phyloP scores from a whole-genome alignment of 1,140 invertebrate species.

The Littorina saxatilis region DNA sequence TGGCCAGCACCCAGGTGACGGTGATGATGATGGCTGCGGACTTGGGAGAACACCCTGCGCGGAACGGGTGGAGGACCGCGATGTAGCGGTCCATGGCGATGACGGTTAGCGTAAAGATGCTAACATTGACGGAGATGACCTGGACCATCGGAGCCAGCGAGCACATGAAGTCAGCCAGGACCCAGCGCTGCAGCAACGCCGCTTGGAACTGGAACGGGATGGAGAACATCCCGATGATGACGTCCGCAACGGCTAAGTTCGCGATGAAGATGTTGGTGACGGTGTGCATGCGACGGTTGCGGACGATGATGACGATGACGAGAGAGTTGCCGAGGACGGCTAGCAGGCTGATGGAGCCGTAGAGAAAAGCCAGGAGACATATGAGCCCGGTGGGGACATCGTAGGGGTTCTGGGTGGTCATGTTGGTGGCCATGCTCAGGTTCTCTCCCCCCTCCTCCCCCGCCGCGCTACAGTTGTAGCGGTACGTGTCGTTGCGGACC shows the following conservation, averaged over 20 bases:
- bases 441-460: not conserved
- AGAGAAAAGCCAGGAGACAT: constrained; percentile 85
- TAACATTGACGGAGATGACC: constrained; percentile 84
- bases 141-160: constrained; percentile 89
- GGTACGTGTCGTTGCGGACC: not conserved
- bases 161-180: constrained; percentile 89
- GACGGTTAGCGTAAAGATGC: constrained; percentile 88
- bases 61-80: constrained; percentile 87
- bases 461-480: too few species aligned
- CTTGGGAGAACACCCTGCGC: constrained; percentile 54
- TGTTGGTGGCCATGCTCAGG: not conserved
- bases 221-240: constrained; percentile 68
- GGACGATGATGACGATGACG: constrained; percentile 87
- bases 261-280: constrained; percentile 88
- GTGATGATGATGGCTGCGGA: constrained; percentile 64
- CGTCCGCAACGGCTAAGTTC: constrained; percentile 70
- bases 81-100: constrained; percentile 86
- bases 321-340: constrained; percentile 88
- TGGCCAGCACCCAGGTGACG: constrained; percentile 68
- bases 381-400: constrained; percentile 85
- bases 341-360: constrained; percentile 86
- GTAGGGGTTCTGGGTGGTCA: constrained; percentile 74
- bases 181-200: constrained; percentile 78
- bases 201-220: constrained; percentile 78
- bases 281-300: constrained; percentile 82